Evolutionary conservation across 2,888 invertebrate genomes (phyloP).

Genomic region (Yponomeuta cagnagella): DNA sequence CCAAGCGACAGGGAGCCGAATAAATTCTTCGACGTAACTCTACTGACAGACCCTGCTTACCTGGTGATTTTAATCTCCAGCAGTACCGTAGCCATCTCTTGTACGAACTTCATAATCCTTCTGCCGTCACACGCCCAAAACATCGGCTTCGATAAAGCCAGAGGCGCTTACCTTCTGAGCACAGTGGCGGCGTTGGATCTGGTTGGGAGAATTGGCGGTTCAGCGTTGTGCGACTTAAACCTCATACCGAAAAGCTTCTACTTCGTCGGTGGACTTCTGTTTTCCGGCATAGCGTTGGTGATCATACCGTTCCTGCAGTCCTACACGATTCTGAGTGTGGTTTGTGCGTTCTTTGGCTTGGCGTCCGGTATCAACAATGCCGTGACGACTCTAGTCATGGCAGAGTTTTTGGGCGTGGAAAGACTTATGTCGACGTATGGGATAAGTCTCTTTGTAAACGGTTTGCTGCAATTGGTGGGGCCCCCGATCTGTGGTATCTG

Average conservation of each 20-base stretch:
- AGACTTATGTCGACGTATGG: constrained; percentile 89
- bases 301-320: constrained; percentile 80
- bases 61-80: constrained; percentile 88
- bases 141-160: constrained; percentile 81
- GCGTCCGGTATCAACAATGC: constrained; percentile 90
- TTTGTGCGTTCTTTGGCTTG: constrained; percentile 86
- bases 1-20: constrained; percentile 48
- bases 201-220: constrained; percentile 89
- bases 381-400: constrained; percentile 90
- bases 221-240: constrained; percentile 86
- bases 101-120: constrained; percentile 90
- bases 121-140: constrained; percentile 85
- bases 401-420: constrained; percentile 89
- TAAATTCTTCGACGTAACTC: constrained; percentile 83
- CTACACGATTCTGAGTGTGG: constrained; percentile 79
- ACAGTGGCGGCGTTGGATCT: constrained; percentile 88
- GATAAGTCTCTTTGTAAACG: constrained; percentile 90
- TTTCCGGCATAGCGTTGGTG: constrained; percentile 85
- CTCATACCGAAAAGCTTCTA: constrained; percentile 87
- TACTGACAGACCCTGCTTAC: constrained; percentile 85
- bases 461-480: constrained; percentile 85
- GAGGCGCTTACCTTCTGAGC: constrained; percentile 84
- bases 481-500: constrained; percentile 87
- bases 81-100: constrained; percentile 90
- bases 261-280: constrained; percentile 85